These are phyloP conservation scores for Eupithecia vulgata DNA, from an alignment of 2,888 invertebrate genomes.

Conservation along the genomic window DNA sequence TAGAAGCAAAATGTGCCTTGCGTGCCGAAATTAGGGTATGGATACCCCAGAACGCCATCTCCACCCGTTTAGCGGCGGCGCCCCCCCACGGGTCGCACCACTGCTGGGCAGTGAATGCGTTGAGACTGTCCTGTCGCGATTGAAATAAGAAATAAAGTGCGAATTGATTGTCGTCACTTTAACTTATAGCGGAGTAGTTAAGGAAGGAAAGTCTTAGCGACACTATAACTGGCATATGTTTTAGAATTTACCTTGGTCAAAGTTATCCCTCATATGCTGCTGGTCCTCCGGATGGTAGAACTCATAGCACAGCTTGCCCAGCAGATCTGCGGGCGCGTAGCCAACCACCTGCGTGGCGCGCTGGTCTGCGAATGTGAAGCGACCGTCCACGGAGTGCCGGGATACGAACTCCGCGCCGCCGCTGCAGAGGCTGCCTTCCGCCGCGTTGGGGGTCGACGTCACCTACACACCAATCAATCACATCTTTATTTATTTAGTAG, in stretches of 20 bases:
- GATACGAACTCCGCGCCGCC: constrained; percentile 98
- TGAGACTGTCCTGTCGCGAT: too few relatives aligned
- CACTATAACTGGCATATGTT: too few relatives aligned
- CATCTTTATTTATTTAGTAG: background rate
- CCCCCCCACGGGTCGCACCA: too few relatives aligned
- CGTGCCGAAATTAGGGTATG: too few relatives aligned
- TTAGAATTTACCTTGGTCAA: constrained; percentile 91
- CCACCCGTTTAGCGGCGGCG: too few relatives aligned
- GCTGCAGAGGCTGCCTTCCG: constrained; percentile 92
- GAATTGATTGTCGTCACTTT: too few relatives aligned
- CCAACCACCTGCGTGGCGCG: constrained; percentile 95
- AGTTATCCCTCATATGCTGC: constrained; percentile 98
- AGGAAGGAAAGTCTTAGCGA: too few relatives aligned
- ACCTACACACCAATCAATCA: constrained; percentile 74
- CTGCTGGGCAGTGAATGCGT: too few relatives aligned
- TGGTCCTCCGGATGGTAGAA: constrained; percentile 99
- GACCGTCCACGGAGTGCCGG: constrained; percentile 97
- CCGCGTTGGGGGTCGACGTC: constrained; percentile 96
- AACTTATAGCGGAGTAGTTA: too few relatives aligned
- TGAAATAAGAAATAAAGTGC: too few relatives aligned
- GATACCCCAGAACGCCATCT: too few relatives aligned
- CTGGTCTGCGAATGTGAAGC: constrained; percentile 99
- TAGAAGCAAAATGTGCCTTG: too few relatives aligned
- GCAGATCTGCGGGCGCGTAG: constrained; percentile 96
- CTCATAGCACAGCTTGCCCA: constrained; percentile 98